Evolutionary conservation across 2,888 invertebrate genomes (phyloP).

Genomic region (Apantesis nais): DNA sequence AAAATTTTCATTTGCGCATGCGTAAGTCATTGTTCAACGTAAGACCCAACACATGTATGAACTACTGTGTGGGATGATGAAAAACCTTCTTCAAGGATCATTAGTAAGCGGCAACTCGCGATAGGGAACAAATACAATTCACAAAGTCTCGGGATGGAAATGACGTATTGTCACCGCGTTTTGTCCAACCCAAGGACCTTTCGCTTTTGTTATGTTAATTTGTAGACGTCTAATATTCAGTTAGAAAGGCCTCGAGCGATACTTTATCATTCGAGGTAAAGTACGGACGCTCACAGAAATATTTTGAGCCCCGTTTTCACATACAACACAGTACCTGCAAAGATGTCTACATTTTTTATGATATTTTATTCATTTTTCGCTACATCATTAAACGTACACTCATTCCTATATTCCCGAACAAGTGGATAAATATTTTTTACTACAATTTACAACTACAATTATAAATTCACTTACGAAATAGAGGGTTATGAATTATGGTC

Average conservation of each 20-base stretch:
- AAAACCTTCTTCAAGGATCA: not conserved
- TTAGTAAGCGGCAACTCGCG: not conserved
- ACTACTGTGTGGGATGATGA: not conserved
- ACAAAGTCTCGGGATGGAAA: not conserved
- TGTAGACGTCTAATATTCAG: not conserved
- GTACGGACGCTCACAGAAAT: not conserved
- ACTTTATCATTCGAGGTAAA: conserved; percentile 1
- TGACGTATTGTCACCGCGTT: not conserved
- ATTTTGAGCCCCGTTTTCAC: not conserved
- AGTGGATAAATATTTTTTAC: not conserved
- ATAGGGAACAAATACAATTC: not conserved
- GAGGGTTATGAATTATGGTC: too few species aligned
- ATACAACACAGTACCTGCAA: not conserved
- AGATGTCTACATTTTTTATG: not conserved
- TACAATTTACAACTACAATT: not conserved
- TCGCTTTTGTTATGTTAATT: conserved; percentile 10
- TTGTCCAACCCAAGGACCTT: conserved; percentile 6
- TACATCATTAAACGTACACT: too few species aligned
- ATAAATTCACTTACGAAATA: not conserved
- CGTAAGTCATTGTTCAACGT: not conserved
- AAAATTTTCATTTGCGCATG: not conserved
- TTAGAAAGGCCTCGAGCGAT: not conserved
- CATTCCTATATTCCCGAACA: not conserved
- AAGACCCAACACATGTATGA: not conserved
- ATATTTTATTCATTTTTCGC: not conserved